These are phyloP conservation scores for Erebia aethiops DNA, from an alignment of 2,888 invertebrate genomes.

Conservation along the genomic window DNA sequence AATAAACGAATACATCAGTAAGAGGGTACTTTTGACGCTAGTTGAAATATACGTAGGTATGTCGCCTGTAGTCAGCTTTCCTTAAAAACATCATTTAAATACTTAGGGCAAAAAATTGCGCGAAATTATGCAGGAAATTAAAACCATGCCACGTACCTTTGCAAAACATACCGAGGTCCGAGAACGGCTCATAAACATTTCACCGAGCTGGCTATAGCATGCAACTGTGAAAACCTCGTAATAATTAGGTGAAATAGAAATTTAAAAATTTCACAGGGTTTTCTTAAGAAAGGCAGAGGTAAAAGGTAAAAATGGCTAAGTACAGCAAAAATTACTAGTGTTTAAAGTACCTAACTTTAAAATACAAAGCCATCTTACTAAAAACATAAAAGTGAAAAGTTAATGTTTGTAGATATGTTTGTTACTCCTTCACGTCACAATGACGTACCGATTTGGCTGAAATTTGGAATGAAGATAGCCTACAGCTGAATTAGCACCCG, in stretches of 20 bases:
- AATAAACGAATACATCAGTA: background rate
- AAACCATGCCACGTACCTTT: conserved; percentile 10
- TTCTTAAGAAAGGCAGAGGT: background rate
- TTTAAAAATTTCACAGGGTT: background rate
- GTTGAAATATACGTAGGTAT: background rate
- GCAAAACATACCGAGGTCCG: conserved; percentile 18
- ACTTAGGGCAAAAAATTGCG: background rate
- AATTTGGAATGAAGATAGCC: too few species aligned
- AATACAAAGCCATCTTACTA: too few species aligned
- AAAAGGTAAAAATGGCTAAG: too few species aligned
- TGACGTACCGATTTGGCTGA: too few species aligned
- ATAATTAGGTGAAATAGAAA: conserved; percentile 14
- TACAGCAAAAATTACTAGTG: too few species aligned
- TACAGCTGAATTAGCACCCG: too few species aligned
- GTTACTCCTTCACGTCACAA: too few species aligned
- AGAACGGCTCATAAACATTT: conserved; percentile 24
- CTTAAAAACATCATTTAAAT: background rate
- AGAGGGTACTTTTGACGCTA: background rate
- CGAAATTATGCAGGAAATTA: conserved; percentile 9
- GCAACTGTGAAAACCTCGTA: conserved; percentile 31
- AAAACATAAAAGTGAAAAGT: too few species aligned
- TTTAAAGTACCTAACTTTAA: too few species aligned
- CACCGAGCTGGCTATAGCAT: conserved; percentile 19
- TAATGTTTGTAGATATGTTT: too few species aligned
- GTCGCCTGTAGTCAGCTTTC: background rate